phyloP scores from a whole-genome alignment of 2,797 vertebrate species.

The Rhinichthys osculus region DNA sequence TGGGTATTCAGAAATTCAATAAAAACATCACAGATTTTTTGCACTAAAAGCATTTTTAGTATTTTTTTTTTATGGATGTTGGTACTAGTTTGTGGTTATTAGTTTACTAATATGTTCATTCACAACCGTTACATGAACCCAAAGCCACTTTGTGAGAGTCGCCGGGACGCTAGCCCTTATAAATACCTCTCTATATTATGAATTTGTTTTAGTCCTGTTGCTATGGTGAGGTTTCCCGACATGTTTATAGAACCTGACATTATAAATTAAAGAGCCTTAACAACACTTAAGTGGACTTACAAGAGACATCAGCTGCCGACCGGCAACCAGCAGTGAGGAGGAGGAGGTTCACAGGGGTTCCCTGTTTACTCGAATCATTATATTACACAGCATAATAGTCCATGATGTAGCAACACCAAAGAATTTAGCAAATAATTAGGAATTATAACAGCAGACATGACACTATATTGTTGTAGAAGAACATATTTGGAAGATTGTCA shows the following conservation, averaged over 20 bases:
- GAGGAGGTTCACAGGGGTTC: constrained; percentile 57
- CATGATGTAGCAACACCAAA: background rate
- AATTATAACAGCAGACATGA: background rate
- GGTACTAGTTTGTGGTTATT: constrained; percentile 10
- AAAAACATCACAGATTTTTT: background rate
- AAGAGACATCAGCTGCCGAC: constrained; percentile 59
- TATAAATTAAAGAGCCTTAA: constrained; percentile 86
- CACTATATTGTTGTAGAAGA: background rate
- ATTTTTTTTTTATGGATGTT: background rate
- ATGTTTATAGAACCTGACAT: constrained; percentile 84
- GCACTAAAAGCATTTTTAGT: background rate
- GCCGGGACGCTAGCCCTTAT: constrained; percentile 76
- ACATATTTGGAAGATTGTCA: background rate
- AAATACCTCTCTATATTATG: constrained; percentile 83
- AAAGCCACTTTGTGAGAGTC: constrained; percentile 59
- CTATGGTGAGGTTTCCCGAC: constrained; percentile 83
- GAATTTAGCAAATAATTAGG: background rate
- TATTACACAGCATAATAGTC: too few species aligned
- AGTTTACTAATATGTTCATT: constrained; percentile 17
- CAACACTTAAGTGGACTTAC: constrained; percentile 79
- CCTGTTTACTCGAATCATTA: constrained; percentile 58
- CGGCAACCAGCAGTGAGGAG: constrained; percentile 23
- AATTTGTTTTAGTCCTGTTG: constrained; percentile 85
- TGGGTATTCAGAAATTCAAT: background rate
- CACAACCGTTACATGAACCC: constrained; percentile 15